These are phyloP conservation scores for Tenthredo scrophulariae DNA, from an alignment of 2,888 invertebrate genomes.

Conservation along the genomic window DNA sequence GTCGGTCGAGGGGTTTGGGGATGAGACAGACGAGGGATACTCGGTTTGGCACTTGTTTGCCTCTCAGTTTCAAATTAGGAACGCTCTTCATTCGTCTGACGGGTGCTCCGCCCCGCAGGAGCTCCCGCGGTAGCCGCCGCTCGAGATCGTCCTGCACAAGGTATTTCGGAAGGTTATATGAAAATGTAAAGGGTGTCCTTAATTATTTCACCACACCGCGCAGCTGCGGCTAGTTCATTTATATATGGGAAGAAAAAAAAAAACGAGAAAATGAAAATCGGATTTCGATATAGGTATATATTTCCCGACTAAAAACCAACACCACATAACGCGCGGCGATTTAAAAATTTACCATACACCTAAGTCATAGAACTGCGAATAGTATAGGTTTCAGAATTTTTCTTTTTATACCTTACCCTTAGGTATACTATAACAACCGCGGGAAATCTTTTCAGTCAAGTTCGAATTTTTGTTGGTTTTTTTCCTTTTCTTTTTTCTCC, in stretches of 20 bases:
- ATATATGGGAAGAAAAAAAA: no score
- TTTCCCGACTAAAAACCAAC: not conserved
- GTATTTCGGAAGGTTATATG: not conserved
- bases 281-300: not conserved
- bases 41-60: conserved; percentile 73
- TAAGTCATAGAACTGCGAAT: not conserved
- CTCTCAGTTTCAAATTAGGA: conserved; percentile 77
- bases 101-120: conserved; percentile 74
- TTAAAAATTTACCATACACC: not conserved
- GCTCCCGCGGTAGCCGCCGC: conserved; percentile 72
- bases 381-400: not conserved
- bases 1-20: conserved; percentile 17
- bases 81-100: conserved; percentile 77
- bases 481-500: not conserved
- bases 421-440: not conserved
- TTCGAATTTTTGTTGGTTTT: not conserved
- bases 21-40: conserved; percentile 56
- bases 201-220: not conserved
- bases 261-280: not conserved
- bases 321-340: not conserved
- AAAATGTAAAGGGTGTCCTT: not conserved
- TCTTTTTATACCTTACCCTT: no score
- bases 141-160: conserved; percentile 33
- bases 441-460: conserved; percentile 11
- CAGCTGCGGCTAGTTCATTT: not conserved